phyloP scores from a whole-genome alignment of 1,140 invertebrate genomes.

The Vanessa atalanta region DNA sequence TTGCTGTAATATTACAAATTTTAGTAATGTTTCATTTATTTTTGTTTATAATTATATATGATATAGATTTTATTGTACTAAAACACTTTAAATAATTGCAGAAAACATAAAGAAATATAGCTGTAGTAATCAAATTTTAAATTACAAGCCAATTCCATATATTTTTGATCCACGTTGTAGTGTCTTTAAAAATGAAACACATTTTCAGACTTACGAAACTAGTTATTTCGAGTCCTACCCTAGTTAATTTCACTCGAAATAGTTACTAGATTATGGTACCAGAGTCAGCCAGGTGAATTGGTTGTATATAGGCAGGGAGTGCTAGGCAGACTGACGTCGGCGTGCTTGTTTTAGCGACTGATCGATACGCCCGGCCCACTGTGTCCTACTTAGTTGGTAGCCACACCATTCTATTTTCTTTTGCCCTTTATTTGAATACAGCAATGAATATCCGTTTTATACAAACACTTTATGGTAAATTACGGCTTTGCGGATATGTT shows the following conservation, averaged over 20 bases:
- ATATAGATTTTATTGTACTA: conserved; percentile 6
- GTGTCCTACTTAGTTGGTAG: conserved; percentile 68
- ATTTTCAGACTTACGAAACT: background rate
- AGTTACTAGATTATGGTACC: conserved; percentile 58
- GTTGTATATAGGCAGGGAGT: conserved; percentile 53
- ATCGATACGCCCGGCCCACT: conserved; percentile 70
- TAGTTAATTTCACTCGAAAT: background rate
- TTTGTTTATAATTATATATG: no score
- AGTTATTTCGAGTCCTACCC: background rate
- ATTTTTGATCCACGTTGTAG: conserved; percentile 14
- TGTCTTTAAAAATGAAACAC: conserved; percentile 21
- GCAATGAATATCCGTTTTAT: conserved; percentile 44
- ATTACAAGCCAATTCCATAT: conserved; percentile 26
- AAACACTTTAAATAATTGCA: conserved; percentile 19
- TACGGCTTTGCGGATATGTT: conserved; percentile 36
- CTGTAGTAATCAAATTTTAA: conserved; percentile 26
- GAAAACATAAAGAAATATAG: conserved; percentile 3
- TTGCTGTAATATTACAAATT: no score
- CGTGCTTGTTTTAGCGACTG: conserved; percentile 69
- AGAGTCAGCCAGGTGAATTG: conserved; percentile 41
- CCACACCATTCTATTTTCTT: conserved; percentile 64
- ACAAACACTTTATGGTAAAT: conserved; percentile 10
- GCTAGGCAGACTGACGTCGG: conserved; percentile 65
- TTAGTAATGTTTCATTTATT: no score
- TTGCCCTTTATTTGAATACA: conserved; percentile 57